Conservation (phyloP, 2,797 vertebrate genomes). For the Erpetoichthys calabaricus region DNA sequence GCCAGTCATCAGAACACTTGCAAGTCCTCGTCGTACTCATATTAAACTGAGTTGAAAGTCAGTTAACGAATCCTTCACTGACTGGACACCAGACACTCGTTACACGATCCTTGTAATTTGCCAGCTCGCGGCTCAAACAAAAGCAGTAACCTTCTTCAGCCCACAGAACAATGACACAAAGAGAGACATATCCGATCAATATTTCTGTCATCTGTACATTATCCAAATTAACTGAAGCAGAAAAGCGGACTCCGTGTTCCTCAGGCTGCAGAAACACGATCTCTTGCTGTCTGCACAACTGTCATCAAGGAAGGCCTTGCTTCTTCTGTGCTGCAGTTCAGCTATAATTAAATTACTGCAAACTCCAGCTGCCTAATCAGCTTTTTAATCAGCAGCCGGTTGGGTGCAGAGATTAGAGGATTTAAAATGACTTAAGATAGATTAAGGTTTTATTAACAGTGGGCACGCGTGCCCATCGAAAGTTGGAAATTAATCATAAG, state of each 20-base stretch:
- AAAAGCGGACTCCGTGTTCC: slow-evolving; percentile 38
- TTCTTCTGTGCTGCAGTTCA: slow-evolving; percentile 19
- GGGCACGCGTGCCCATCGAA: slow-evolving; percentile 16
- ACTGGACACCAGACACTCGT: slow-evolving; percentile 29
- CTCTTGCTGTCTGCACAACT: slow-evolving; percentile 26
- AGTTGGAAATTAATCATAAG: slow-evolving; percentile 11
- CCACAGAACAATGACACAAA: slow-evolving; percentile 18
- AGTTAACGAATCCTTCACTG: too few species aligned
- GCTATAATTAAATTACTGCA: slow-evolving; percentile 40
- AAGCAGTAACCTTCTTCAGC: slow-evolving; percentile 30
- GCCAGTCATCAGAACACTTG: too few species aligned
- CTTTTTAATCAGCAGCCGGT: slow-evolving; percentile 53
- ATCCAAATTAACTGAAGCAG: slow-evolving; percentile 16
- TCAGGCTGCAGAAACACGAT: slow-evolving; percentile 42
- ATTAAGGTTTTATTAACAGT: slow-evolving; percentile 53
- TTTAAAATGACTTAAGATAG: slow-evolving; percentile 52
- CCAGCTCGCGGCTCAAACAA: slow-evolving; percentile 15
- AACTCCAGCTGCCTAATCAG: slow-evolving; percentile 48
- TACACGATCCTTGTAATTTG: slow-evolving; percentile 31
- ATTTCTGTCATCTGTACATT: slow-evolving; percentile 21
- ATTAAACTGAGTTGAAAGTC: too few species aligned
- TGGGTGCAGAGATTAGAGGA: slow-evolving; percentile 55
- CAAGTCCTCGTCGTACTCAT: too few species aligned
- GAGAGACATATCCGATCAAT: slow-evolving; percentile 14
- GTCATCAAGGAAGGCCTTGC: slow-evolving; percentile 34